A percentile compares a stretch with the other conserved stretches of the same genome.
Evolutionary conservation across 1,140 invertebrate species (phyloP).

Genomic region (Drosophila obscura): DNA sequence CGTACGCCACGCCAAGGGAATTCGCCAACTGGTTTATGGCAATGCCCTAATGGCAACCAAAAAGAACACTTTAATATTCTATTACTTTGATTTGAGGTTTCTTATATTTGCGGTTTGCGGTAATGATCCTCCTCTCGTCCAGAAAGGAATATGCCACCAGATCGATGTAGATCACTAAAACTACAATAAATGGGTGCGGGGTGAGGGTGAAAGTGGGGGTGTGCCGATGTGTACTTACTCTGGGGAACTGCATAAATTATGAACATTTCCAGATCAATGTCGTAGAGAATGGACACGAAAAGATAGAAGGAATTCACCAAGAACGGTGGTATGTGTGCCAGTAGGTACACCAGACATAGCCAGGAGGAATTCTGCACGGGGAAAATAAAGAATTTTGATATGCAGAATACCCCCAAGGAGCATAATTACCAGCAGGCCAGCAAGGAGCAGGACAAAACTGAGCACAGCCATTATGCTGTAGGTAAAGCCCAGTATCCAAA

Average conservation of each 20-base stretch:
- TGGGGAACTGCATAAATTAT: constrained; percentile 21
- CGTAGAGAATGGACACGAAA: constrained; percentile 11
- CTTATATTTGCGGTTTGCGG: background rate
- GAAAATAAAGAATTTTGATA: no score
- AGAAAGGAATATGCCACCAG: constrained; percentile 4
- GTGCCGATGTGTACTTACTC: constrained; percentile 6
- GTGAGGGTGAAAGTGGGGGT: no score
- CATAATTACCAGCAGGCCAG: constrained; percentile 5
- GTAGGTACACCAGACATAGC: constrained; percentile 8
- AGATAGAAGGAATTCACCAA: constrained; percentile 15
- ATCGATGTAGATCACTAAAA: constrained; percentile 29
- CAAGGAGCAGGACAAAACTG: background rate
- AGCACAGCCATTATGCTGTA: background rate
- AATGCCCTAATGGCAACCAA: no score
- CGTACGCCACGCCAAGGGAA: no score
- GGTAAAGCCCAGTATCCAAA: constrained; percentile 13
- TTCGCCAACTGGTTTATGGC: no score
- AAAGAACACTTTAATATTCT: constrained; percentile 11
- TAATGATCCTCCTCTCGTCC: background rate
- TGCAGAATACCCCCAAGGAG: background rate
- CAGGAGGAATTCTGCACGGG: background rate
- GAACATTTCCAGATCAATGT: background rate
- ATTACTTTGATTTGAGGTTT: background rate
- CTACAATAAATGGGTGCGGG: background rate
- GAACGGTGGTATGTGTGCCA: constrained; percentile 10